Conservation (phyloP, 2,888 invertebrate genomes). For the Drosophila bunnanda region DNA sequence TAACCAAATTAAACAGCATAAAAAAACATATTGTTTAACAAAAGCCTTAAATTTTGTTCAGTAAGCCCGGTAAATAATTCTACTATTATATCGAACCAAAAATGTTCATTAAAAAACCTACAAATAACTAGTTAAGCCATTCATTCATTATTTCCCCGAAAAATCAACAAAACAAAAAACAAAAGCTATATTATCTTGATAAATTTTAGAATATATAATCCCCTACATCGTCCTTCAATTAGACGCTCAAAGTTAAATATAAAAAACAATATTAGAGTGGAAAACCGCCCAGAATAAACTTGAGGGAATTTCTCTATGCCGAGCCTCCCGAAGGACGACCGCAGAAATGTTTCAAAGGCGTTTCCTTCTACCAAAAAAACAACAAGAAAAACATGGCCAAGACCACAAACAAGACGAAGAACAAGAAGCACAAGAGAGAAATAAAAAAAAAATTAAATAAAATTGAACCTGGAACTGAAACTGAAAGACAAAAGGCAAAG, state of each 20-base stretch:
- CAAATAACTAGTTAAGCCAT: no score
- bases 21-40: no score
- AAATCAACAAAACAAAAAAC: not conserved
- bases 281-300: slow-evolving; percentile 41
- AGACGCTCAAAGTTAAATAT: slow-evolving; percentile 26
- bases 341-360: slow-evolving; percentile 68
- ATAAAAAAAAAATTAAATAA: not conserved
- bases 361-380: slow-evolving; percentile 61
- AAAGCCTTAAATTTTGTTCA: no score
- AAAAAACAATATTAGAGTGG: slow-evolving; percentile 16
- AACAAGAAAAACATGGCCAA: slow-evolving; percentile 25
- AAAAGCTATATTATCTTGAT: no score
- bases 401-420: slow-evolving; percentile 6
- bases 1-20: no score
- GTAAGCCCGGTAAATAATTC: no score
- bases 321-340: slow-evolving; percentile 37
- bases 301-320: slow-evolving; percentile 11
- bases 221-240: slow-evolving; percentile 4
- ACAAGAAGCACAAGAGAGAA: slow-evolving; percentile 6
- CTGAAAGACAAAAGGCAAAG: slow-evolving; percentile 54
- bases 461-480: slow-evolving; percentile 35
- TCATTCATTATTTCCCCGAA: not conserved
- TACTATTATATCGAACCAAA: no score
- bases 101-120: no score
- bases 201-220: not conserved